Conservation (phyloP, 2,888 invertebrate species). For the Muschampia plurimacula region DNA sequence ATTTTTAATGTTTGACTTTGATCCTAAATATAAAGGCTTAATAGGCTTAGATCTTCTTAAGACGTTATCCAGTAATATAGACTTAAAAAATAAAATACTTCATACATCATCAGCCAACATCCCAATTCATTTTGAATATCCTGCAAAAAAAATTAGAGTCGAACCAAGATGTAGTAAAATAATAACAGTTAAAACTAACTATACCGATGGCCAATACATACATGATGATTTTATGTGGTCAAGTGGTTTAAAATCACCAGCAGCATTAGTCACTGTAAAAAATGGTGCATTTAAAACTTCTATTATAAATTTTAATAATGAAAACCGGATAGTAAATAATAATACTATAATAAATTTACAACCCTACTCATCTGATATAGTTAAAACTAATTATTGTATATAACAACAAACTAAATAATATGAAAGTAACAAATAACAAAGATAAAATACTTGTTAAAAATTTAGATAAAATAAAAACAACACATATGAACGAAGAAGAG, state of each 20-base stretch:
- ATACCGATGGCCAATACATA: constrained; percentile 16
- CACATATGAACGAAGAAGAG: constrained; percentile 29
- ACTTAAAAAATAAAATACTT: constrained; percentile 23
- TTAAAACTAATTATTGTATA: background rate
- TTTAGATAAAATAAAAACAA: constrained; percentile 16
- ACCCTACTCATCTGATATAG: background rate
- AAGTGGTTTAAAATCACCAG: constrained; percentile 20
- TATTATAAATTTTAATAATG: background rate
- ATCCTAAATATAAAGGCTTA: constrained; percentile 29
- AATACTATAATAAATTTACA: constrained; percentile 2
- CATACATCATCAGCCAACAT: constrained; percentile 16
- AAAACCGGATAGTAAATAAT: background rate
- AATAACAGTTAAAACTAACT: constrained; percentile 23
- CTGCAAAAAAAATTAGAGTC: constrained; percentile 19
- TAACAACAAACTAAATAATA: background rate
- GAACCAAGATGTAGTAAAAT: constrained; percentile 30
- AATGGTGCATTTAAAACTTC: constrained; percentile 21
- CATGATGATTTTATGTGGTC: constrained; percentile 24
- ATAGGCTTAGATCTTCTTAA: constrained; percentile 27
- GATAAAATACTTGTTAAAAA: constrained; percentile 6
- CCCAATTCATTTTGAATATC: constrained; percentile 18
- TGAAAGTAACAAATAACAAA: background rate
- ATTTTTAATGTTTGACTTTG: constrained; percentile 20
- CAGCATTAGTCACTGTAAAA: constrained; percentile 18
- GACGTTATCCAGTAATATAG: constrained; percentile 14